Base-by-base conservation (phyloP, 2,113 vertebrate species). In the Sinocyclocheilus anshuiensis region DNA sequence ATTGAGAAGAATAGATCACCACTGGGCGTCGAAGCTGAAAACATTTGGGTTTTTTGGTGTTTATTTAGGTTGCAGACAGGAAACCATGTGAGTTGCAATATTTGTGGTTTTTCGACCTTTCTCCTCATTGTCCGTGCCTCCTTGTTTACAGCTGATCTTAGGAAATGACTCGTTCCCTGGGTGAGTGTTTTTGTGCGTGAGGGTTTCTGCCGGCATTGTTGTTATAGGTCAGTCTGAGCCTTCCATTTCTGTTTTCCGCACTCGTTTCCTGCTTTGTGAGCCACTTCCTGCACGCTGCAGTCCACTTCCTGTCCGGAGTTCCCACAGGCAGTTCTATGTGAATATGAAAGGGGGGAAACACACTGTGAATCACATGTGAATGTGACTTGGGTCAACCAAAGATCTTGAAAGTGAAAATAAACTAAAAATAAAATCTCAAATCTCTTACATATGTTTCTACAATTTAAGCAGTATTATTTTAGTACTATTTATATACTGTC, bases 241-340 rank as follows among this genome's bases (percentile, higher is more conserved):
- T 86, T 84, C 83, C 85, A 36, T 74, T 85, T 83, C 81, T 84
- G 77, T 86, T 91, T 87, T 77, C 87, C 61, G 57, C 76, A n/a
- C n/a, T 55, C 29, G 59, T 80, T 88, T 90, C 90, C 88, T 84
- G 39, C 82, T 79, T 84, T 9, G 84, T 71, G 50, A 81, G 87
- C 89, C 84, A 45, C 87, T 93, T 94, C 93, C 93, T 90, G 48
- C 24, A 48, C 76, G 29, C 39, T 29, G 36, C 67, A 55, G 76
- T 65, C 24, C 77, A 77, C 84, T 91, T 94, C 93, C 92, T 93
- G 90, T 93, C 91, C 89, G 88, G 89, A 88, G 89, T 82, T 90
- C 87, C 81, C 91, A 89, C 89, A 89, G 42, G 88, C 83, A 65
- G 26, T 20, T 77, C 36, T 78, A 53, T 59, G 77, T 22, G 79